Percentiles rank a stretch among this genome's conserved stretches.
phyloP scores from a whole-genome alignment of 2,113 vertebrate genomes.

The Tetrax tetrax region DNA sequence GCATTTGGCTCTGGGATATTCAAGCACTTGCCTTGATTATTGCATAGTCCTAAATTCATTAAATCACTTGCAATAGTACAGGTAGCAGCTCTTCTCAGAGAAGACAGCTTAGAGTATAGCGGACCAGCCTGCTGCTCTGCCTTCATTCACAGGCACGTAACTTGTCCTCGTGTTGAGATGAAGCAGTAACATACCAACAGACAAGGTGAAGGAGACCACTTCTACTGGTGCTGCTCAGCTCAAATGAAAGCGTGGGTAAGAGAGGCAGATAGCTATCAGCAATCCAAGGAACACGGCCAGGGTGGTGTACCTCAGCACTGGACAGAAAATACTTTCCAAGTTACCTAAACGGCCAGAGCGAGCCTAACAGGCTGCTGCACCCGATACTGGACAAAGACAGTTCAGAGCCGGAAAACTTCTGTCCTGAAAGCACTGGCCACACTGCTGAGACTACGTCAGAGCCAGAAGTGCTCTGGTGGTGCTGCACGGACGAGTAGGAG shows the following conservation, averaged over 20 bases:
- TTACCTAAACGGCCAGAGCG: not conserved
- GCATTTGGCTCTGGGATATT: not conserved
- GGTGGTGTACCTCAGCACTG: not conserved
- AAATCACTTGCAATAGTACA: not conserved
- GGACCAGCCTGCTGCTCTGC: not conserved
- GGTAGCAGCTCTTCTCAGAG: not conserved
- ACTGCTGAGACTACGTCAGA: not conserved
- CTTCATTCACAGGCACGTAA: not conserved
- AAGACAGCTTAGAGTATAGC: not conserved
- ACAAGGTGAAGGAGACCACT: not conserved
- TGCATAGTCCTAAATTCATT: not conserved
- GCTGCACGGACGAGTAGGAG: rapidly evolving
- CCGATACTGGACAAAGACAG: not conserved
- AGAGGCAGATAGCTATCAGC: not conserved
- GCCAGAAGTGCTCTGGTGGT: not conserved
- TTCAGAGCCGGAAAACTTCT: not conserved
- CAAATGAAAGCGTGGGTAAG: not conserved
- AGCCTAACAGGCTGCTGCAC: not conserved
- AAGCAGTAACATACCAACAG: not conserved
- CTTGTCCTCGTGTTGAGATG: rapidly evolving
- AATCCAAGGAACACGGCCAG: not conserved
- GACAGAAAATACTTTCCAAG: not conserved
- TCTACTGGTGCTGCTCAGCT: not conserved
- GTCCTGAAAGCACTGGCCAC: not conserved
- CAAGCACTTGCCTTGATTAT: not conserved